Conservation (phyloP, 2,888 invertebrate genomes). For the Rhagonycha lutea region DNA sequence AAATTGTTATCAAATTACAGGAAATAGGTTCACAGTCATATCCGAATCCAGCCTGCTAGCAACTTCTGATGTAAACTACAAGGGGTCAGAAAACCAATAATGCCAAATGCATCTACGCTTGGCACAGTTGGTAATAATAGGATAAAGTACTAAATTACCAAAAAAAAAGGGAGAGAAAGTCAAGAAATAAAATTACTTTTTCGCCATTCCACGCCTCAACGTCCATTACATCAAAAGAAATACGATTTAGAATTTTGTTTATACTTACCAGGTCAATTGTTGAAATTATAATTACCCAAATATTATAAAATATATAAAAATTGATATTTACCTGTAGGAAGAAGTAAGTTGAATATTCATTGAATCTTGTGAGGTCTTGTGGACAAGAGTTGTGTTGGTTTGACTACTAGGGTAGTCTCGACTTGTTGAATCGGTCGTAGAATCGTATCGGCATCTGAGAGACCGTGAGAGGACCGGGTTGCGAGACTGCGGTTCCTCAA, state of each 20-base stretch:
- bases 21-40: too few species aligned
- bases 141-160: too few species aligned
- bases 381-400: conserved; percentile 34
- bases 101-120: too few species aligned
- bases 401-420: conserved; percentile 37
- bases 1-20: too few species aligned
- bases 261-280: not conserved
- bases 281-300: not conserved
- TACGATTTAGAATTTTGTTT: not conserved
- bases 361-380: conserved; percentile 32
- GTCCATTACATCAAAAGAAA: too few species aligned
- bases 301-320: not conserved
- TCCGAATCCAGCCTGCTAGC: too few species aligned
- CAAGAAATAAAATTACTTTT: too few species aligned
- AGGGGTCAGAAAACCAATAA: too few species aligned
- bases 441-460: conserved; percentile 47
- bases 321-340: not conserved
- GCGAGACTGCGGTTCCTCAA: conserved; percentile 57
- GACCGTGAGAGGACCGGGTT: conserved; percentile 65
- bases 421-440: conserved; percentile 26
- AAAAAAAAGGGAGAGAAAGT: too few species aligned
- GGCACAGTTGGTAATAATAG: too few species aligned
- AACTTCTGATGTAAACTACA: too few species aligned
- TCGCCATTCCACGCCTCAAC: too few species aligned
- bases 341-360: conserved; percentile 3